These are phyloP conservation scores for Crotalus viridis DNA, from an alignment of 2,113 vertebrate genomes.

Conservation along the genomic window DNA sequence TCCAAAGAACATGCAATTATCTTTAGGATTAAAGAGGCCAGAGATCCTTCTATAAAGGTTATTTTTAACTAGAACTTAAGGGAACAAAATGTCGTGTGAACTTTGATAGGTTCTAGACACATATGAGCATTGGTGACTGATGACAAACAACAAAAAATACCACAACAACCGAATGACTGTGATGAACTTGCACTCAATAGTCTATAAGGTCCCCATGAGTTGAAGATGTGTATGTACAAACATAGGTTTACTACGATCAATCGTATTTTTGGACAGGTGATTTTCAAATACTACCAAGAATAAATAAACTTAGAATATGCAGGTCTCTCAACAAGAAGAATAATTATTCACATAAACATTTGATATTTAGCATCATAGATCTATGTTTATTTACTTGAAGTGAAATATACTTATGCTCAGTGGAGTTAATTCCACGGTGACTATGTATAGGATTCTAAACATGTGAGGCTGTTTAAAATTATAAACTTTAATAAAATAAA, in stretches of 20 bases:
- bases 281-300: background rate
- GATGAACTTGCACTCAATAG: background rate
- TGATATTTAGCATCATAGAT: background rate
- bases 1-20: background rate
- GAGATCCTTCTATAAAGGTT: background rate
- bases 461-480: background rate
- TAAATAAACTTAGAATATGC: background rate
- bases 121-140: background rate
- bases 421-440: background rate
- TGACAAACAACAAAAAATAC: background rate
- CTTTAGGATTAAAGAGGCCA: background rate
- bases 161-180: background rate
- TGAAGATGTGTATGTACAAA: background rate
- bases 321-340: background rate
- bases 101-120: background rate
- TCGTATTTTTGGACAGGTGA: background rate
- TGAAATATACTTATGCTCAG: background rate
- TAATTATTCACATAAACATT: background rate
- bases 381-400: background rate
- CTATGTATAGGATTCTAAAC: background rate
- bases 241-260: background rate
- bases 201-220: background rate
- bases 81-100: background rate
- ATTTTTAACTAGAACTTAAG: background rate
- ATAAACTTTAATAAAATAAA: background rate